Conservation (phyloP, 2,797 vertebrate species). For the Sebastes steindachneri region DNA sequence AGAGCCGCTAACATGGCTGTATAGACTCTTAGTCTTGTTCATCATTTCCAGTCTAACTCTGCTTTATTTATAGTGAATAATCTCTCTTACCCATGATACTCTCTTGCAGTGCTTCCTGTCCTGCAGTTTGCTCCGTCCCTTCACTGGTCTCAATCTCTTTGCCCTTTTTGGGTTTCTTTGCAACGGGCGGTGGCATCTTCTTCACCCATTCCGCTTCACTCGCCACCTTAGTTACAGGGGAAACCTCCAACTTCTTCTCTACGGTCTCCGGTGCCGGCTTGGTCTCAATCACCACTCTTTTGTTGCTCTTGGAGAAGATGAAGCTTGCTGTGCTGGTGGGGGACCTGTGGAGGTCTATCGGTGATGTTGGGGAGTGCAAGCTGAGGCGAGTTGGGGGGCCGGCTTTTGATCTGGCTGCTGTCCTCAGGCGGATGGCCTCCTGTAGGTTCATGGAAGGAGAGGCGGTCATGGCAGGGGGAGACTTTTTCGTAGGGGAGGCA, state of each 20-base stretch:
- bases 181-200: slow-evolving; percentile 91
- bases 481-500: slow-evolving; percentile 80
- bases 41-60: background rate
- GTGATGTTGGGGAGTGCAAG: slow-evolving; percentile 66
- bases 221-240: slow-evolving; percentile 76
- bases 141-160: slow-evolving; percentile 62
- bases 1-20: background rate
- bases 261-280: slow-evolving; percentile 75
- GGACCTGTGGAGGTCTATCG: slow-evolving; percentile 77
- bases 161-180: slow-evolving; percentile 88
- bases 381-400: slow-evolving; percentile 64
- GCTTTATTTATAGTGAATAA: background rate
- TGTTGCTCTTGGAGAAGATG: slow-evolving; percentile 92
- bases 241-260: slow-evolving; percentile 84
- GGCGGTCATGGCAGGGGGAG: slow-evolving; percentile 61
- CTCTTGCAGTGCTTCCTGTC: slow-evolving; percentile 73
- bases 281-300: slow-evolving; percentile 86
- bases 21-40: background rate
- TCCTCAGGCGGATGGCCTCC: slow-evolving; percentile 88
- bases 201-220: slow-evolving; percentile 66
- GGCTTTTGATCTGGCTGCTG: slow-evolving; percentile 82
- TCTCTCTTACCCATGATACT: slow-evolving; percentile 63
- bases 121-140: slow-evolving; percentile 70
- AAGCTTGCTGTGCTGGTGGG: slow-evolving; percentile 93
- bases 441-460: slow-evolving; percentile 86